Conservation (phyloP, 2,888 invertebrate species). For the Caenorhabditis sp. region DNA sequence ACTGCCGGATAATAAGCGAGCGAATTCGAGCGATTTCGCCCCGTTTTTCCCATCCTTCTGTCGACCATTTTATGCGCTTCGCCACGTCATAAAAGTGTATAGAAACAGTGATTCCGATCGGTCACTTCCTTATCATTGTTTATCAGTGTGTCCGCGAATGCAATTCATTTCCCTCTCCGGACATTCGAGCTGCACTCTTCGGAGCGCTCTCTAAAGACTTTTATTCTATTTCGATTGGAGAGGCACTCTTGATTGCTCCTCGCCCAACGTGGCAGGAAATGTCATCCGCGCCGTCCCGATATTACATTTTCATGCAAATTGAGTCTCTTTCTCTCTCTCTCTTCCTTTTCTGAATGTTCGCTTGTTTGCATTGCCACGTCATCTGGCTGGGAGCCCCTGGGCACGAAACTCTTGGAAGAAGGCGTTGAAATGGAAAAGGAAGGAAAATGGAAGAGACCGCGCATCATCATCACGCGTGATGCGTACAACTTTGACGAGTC, state of each 20-base stretch:
- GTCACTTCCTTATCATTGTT: conserved; percentile 2
- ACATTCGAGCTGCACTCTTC: conserved; percentile 15
- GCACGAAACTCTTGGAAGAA: neutral
- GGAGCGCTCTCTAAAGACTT: too few species aligned
- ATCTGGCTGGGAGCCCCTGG: neutral
- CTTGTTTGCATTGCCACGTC: neutral
- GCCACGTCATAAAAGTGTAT: conserved; percentile 13
- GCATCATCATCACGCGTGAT: conserved; percentile 6
- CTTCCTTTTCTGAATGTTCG: neutral
- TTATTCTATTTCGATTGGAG: conserved; percentile 21
- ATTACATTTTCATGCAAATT: conserved; percentile 23
- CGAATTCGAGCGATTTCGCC: neutral
- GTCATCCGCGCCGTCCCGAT: conserved; percentile 1
- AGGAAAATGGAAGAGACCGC: neutral
- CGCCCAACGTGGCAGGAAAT: neutral
- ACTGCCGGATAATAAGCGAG: conserved; percentile 1
- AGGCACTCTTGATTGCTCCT: conserved; percentile 23
- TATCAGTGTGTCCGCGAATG: neutral
- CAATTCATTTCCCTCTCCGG: neutral
- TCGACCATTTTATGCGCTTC: neutral
- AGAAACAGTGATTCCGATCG: neutral
- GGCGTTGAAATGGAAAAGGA: neutral
- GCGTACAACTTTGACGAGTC: conserved; percentile 5
- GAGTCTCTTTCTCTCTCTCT: neutral
- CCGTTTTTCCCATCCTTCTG: neutral